Conservation (phyloP, 2,113 vertebrate species). For the Centropus unirufus region DNA sequence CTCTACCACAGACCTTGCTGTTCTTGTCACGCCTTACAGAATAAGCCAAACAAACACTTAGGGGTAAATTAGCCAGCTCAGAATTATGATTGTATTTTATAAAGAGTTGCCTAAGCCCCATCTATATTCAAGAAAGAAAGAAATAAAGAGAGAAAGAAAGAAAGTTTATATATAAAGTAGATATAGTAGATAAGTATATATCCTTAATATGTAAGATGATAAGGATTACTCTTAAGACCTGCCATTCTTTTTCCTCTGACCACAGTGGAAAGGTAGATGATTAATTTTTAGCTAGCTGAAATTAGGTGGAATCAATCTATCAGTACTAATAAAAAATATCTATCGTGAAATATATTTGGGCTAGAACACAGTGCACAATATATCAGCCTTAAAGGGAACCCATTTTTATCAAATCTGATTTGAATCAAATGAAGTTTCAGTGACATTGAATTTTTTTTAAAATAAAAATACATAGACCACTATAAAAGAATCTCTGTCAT, state of each 20-base stretch:
- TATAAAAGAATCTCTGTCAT: slow-evolving; percentile 15
- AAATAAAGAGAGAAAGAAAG: background rate
- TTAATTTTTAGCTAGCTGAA: background rate
- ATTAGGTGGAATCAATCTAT: background rate
- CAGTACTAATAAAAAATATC: background rate
- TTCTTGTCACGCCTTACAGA: background rate
- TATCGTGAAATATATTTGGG: background rate
- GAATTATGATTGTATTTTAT: background rate
- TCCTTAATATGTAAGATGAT: background rate
- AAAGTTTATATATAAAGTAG: too few species aligned
- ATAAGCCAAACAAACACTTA: background rate
- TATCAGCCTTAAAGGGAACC: background rate
- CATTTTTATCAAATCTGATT: background rate
- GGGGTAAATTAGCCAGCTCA: background rate
- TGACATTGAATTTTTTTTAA: background rate
- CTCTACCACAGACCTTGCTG: background rate
- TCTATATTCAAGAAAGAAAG: background rate
- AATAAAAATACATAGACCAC: background rate
- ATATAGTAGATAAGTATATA: too few species aligned
- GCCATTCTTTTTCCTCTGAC: background rate
- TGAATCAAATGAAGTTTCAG: slow-evolving; percentile 15
- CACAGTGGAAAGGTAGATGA: background rate
- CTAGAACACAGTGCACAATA: background rate
- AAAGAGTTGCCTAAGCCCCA: background rate
- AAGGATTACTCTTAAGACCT: background rate